These are phyloP conservation scores for Pseudanteris insignis DNA, from an alignment of 2,888 invertebrate genomes.

Conservation along the genomic window DNA sequence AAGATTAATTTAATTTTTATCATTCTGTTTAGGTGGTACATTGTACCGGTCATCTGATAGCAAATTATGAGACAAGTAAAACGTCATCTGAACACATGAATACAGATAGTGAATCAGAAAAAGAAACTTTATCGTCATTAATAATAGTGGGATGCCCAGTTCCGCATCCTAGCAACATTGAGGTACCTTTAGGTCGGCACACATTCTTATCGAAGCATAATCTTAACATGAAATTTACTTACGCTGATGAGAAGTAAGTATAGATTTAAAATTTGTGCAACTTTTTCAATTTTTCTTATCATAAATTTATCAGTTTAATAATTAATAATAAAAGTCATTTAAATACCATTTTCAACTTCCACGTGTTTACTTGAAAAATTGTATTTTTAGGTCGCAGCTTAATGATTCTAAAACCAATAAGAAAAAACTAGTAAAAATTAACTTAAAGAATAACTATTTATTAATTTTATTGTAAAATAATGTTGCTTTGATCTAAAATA, in stretches of 20 bases:
- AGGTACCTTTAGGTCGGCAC: slow-evolving; percentile 86
- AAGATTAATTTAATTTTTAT: no score
- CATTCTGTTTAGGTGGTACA: slow-evolving; percentile 79
- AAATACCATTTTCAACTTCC: slow-evolving; percentile 12
- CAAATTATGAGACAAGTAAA: slow-evolving; percentile 42
- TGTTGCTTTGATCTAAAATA: no score
- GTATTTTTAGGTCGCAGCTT: slow-evolving; percentile 12
- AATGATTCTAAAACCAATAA: no score
- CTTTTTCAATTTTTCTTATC: slow-evolving; percentile 10
- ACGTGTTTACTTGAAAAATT: slow-evolving; percentile 9
- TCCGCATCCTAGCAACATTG: slow-evolving; percentile 91
- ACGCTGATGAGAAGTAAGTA: slow-evolving; percentile 91
- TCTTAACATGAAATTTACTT: slow-evolving; percentile 94
- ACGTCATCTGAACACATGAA: slow-evolving; percentile 49
- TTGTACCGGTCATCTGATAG: slow-evolving; percentile 81
- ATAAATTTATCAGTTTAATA: slow-evolving; percentile 11
- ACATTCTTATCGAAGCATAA: slow-evolving; percentile 92
- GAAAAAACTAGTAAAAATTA: no score
- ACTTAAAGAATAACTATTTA: no score
- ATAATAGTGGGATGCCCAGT: slow-evolving; percentile 84
- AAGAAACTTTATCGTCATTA: slow-evolving; percentile 68
- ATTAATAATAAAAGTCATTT: slow-evolving; percentile 24
- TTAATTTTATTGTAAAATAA: background rate
- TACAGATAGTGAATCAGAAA: slow-evolving; percentile 51
- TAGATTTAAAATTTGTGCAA: slow-evolving; percentile 6